These are phyloP conservation scores for Salmo trutta DNA, from an alignment of 2,797 vertebrate species.

Conservation along the genomic window DNA sequence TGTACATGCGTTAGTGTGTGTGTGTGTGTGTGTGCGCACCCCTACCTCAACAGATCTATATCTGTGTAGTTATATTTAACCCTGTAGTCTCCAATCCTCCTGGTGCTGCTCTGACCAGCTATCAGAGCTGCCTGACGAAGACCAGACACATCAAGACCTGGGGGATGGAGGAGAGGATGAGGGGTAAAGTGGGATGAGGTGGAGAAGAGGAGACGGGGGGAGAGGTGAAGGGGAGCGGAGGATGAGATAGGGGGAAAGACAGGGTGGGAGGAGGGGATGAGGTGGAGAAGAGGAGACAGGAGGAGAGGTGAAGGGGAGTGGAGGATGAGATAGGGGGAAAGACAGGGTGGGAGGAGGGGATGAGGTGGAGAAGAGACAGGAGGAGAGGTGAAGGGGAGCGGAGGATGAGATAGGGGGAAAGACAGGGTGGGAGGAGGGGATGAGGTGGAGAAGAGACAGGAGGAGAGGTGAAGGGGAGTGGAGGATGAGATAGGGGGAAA, in stretches of 20 bases:
- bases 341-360: not conserved
- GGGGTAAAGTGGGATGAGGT: no score
- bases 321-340: not conserved
- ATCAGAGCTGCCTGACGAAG: slow-evolving; percentile 88
- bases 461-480: not conserved
- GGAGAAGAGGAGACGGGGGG: not conserved
- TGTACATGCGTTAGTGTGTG: not conserved
- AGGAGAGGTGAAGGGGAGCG: not conserved
- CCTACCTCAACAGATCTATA: slow-evolving; percentile 90
- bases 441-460: not conserved
- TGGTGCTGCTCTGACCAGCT: slow-evolving; percentile 90
- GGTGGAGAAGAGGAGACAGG: not conserved
- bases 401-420: not conserved
- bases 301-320: not conserved
- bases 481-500: not conserved
- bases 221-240: not conserved
- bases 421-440: not conserved
- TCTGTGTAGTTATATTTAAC: slow-evolving; percentile 94
- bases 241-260: not conserved
- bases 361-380: not conserved
- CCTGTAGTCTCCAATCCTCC: slow-evolving; percentile 92
- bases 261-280: not conserved
- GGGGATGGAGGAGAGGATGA: not conserved
- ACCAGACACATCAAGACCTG: slow-evolving; percentile 88
- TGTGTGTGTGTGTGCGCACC: not conserved